Conservation (phyloP, 1,140 invertebrate species). For the Scaptomyza montana region DNA sequence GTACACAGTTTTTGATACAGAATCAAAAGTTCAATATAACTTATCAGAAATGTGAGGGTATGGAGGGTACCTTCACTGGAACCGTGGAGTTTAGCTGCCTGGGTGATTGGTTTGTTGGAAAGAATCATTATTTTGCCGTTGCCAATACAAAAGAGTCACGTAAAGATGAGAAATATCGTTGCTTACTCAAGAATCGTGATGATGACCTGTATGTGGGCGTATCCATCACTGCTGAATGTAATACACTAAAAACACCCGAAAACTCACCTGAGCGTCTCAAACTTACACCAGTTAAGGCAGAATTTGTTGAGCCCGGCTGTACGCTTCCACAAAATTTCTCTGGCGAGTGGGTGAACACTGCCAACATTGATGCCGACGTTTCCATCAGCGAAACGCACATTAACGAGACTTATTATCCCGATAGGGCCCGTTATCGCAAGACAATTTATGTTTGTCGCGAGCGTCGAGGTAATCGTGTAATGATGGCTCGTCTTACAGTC, state of each 20-base stretch:
- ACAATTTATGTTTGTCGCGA: conserved; percentile 98
- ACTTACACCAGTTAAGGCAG: conserved; percentile 92
- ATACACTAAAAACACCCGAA: conserved; percentile 95
- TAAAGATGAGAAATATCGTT: conserved; percentile 96
- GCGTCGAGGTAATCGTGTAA: conserved; percentile 92
- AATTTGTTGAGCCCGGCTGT: conserved; percentile 95
- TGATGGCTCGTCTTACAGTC: conserved; percentile 97
- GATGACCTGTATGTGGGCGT: conserved; percentile 95
- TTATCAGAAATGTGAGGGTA: conserved; percentile 93
- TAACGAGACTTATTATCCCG: conserved; percentile 96
- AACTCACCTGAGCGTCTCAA: conserved; percentile 95
- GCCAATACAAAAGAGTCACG: conserved; percentile 97
- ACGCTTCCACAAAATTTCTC: conserved; percentile 96
- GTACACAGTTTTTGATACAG: conserved; percentile 97
- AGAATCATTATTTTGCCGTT: conserved; percentile 97
- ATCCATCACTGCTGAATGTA: conserved; percentile 96
- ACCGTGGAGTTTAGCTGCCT: conserved; percentile 96
- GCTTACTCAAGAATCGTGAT: conserved; percentile 96
- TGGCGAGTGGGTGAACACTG: conserved; percentile 98
- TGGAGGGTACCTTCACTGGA: conserved; percentile 93
- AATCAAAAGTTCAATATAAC: conserved; percentile 99
- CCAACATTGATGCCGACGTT: conserved; percentile 97
- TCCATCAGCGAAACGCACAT: conserved; percentile 98
- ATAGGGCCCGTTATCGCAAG: conserved; percentile 92
- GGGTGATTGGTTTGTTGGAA: conserved; percentile 97